Base-by-base conservation (phyloP, 2,888 invertebrate genomes). In the Hemistola chrysoprasaria region DNA sequence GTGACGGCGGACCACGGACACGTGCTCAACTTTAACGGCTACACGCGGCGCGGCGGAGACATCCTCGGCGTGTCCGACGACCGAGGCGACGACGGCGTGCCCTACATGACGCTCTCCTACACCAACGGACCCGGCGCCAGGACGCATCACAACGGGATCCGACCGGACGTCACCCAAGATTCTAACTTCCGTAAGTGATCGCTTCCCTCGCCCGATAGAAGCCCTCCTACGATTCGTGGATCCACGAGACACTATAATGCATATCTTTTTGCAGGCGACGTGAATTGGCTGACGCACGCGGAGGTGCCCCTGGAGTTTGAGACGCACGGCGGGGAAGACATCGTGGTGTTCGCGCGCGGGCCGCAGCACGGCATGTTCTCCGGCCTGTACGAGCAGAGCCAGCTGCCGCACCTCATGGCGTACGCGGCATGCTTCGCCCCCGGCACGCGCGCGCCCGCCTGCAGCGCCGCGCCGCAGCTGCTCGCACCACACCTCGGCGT, bases 1-100 rank as follows among this genome's bases (percentile, higher is more conserved):
- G 95, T 94, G 10, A 94, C 94, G 0, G 89, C 95, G 0, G 95
- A 95, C 78, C 95, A 95, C 69, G 91, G 94, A 0, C 95, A 95
- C 71, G 92, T 92, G 0, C 91, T 95, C 90, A 85, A 90, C 16
- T 80, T 92, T 50, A 90, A 90, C 32, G 95, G 95, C 0, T 95
- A 95, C 71, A 86, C 93, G 3, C 75, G 74, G 8, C 87, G 94
- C 23, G 84, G 85, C 6, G 59, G 63, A 27, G 70, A 76, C 51
- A 73, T 89, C 36, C 62, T 80, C 22, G 87, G 86, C 0, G 56
- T 81, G 0, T 29, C 72, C 0, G 82, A 78, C 38, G 72, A 78
- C 8, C 71, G 76, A 20, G 88, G 77, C 9, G 78, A 71, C 7
- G 91, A 91, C 47, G 74, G 71, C 11, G 56, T 91, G 29, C 91